A percentile compares a stretch with the other conserved stretches of the same genome.
Evolutionary conservation across 2,113 vertebrate genomes (phyloP).

Genomic region (Mystacornis crossleyi): DNA sequence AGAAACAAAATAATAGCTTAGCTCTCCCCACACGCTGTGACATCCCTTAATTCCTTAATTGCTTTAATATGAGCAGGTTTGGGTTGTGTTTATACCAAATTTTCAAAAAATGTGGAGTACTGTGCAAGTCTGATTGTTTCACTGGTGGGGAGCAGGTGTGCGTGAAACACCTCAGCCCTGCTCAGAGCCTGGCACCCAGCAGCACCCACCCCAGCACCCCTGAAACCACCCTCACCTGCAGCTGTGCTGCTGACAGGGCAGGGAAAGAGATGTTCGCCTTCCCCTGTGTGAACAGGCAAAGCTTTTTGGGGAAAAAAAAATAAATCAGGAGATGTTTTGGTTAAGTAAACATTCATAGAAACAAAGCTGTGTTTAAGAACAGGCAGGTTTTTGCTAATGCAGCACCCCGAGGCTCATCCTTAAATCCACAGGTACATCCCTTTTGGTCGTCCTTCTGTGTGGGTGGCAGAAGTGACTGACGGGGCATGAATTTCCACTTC

Average conservation of each 20-base stretch:
- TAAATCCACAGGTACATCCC: background rate
- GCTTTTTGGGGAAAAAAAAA: background rate
- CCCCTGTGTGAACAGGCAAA: fast-evolving
- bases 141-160: background rate
- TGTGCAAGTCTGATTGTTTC: background rate
- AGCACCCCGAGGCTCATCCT: background rate
- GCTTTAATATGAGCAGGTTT: background rate
- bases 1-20: background rate
- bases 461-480: background rate
- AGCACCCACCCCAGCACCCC: background rate
- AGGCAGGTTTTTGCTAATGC: background rate
- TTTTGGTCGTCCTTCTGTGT: background rate
- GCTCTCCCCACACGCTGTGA: background rate
- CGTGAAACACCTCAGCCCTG: background rate
- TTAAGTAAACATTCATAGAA: background rate
- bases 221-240: background rate
- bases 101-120: fast-evolving
- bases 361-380: background rate
- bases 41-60: conserved; percentile 36
- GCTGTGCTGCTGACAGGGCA: background rate
- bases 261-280: background rate
- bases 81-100: background rate
- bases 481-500: background rate
- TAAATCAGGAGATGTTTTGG: background rate
- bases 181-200: background rate